Evolutionary conservation across 2,797 vertebrate species (phyloP).

Genomic region (Limnodromus scolopaceus): DNA sequence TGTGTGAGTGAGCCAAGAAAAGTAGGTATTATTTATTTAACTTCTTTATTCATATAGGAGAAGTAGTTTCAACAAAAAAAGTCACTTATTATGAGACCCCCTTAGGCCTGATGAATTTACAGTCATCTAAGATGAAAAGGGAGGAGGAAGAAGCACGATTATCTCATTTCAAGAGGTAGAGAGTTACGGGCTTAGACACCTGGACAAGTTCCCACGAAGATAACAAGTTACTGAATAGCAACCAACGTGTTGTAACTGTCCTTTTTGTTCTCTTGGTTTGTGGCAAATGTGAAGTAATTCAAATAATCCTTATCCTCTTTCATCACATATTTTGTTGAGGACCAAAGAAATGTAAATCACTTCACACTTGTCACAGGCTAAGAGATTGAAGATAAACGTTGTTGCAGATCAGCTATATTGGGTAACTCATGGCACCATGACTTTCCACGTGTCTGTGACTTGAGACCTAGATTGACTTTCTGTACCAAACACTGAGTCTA

Average conservation of each 20-base stretch:
- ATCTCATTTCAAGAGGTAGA: neutral
- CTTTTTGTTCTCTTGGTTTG: neutral
- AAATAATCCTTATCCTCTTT: conserved; percentile 30
- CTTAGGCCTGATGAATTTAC: neutral
- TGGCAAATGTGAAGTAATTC: conserved; percentile 40
- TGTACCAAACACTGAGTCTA: neutral
- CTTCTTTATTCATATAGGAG: neutral
- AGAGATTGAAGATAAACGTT: neutral
- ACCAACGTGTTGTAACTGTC: neutral
- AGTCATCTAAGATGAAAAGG: neutral
- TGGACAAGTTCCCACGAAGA: neutral
- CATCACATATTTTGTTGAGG: conserved; percentile 19
- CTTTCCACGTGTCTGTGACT: neutral
- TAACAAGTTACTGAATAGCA: neutral
- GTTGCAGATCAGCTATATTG: conserved; percentile 21
- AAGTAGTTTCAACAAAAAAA: neutral
- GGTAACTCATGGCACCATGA: neutral
- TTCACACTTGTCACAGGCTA: conserved; percentile 54
- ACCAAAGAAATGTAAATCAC: conserved; percentile 49
- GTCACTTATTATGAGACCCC: neutral
- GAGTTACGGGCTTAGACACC: neutral
- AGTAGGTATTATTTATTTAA: neutral
- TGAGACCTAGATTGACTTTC: neutral
- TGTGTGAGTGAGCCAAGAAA: neutral
- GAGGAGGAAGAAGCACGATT: neutral